Percentiles rank a stretch among this genome's conserved stretches.
phyloP scores from a whole-genome alignment of 1,140 invertebrate genomes.

The Onthophagus taurus region DNA sequence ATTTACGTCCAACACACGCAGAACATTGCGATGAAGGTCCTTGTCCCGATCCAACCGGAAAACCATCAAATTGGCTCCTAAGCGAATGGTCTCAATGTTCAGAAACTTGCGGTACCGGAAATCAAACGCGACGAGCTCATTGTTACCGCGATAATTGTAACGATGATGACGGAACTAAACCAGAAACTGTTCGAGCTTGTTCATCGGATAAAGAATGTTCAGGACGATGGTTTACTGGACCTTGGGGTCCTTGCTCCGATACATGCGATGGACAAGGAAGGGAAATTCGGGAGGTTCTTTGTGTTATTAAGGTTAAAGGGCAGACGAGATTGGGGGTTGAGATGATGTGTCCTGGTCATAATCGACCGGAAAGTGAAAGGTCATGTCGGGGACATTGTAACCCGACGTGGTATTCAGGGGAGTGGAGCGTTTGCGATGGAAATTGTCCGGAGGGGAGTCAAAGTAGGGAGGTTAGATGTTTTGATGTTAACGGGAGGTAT shows the following conservation, averaged over 20 bases:
- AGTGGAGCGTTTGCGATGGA: constrained; percentile 50
- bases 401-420: constrained; percentile 49
- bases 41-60: constrained; percentile 17
- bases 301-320: constrained; percentile 37
- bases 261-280: constrained; percentile 25
- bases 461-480: constrained; percentile 48
- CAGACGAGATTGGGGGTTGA: constrained; percentile 31
- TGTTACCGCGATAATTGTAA: constrained; percentile 43
- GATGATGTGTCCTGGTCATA: constrained; percentile 29
- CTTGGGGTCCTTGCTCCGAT: constrained; percentile 51
- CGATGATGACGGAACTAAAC: constrained; percentile 42
- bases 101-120: constrained; percentile 46
- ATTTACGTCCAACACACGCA: constrained; percentile 35
- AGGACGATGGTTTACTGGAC: constrained; percentile 58
- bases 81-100: constrained; percentile 42
- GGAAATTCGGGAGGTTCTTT: constrained; percentile 42
- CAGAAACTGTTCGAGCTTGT: constrained; percentile 50
- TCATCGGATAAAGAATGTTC: constrained; percentile 50
- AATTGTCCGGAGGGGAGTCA: constrained; percentile 50
- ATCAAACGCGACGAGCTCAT: constrained; percentile 44
- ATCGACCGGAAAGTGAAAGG: constrained; percentile 30
- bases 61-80: constrained; percentile 36
- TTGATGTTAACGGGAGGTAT: constrained; percentile 39
- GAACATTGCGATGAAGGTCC: constrained; percentile 47
- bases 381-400: constrained; percentile 44